These are phyloP conservation scores for Grapholita molesta DNA, from an alignment of 1,140 invertebrate genomes.

Conservation along the genomic window DNA sequence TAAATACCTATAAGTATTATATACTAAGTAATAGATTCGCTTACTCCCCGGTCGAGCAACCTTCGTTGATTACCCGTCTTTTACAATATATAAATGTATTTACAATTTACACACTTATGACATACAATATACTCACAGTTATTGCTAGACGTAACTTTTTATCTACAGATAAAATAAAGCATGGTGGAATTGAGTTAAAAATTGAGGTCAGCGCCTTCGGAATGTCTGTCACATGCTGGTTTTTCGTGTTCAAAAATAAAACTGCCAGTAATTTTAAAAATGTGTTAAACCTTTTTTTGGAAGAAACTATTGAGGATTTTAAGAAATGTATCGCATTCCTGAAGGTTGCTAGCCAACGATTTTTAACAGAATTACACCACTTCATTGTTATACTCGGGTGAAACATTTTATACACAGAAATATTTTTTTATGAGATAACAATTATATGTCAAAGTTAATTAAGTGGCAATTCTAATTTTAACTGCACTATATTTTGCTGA, in stretches of 20 bases:
- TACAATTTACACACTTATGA: constrained; percentile 72
- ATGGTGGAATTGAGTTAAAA: constrained; percentile 47
- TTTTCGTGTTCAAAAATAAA: not conserved
- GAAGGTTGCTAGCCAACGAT: constrained; percentile 6
- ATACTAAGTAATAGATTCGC: constrained; percentile 50
- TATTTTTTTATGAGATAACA: constrained; percentile 67
- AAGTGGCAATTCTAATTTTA: constrained; percentile 75
- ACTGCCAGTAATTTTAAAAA: constrained; percentile 16
- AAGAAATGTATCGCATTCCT: not conserved
- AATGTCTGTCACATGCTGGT: not conserved
- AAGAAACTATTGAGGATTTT: not conserved
- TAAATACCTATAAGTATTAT: constrained; percentile 68
- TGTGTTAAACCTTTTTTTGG: constrained; percentile 9
- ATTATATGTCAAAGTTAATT: constrained; percentile 75
- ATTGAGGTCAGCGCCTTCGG: constrained; percentile 17
- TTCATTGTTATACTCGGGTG: constrained; percentile 68
- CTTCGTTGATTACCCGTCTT: constrained; percentile 63
- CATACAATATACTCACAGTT: constrained; percentile 63
- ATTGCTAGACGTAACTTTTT: constrained; percentile 66
- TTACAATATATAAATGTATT: constrained; percentile 70
- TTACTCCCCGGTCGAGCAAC: constrained; percentile 52
- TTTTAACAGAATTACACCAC: constrained; percentile 47
- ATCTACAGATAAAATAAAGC: constrained; percentile 66
- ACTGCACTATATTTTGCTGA: constrained; percentile 76
- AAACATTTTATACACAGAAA: constrained; percentile 76